Percentiles rank a stretch among this genome's conserved stretches.
These are phyloP conservation scores for Pandion haliaetus DNA, from an alignment of 2,113 vertebrate genomes.

Conservation along the genomic window DNA sequence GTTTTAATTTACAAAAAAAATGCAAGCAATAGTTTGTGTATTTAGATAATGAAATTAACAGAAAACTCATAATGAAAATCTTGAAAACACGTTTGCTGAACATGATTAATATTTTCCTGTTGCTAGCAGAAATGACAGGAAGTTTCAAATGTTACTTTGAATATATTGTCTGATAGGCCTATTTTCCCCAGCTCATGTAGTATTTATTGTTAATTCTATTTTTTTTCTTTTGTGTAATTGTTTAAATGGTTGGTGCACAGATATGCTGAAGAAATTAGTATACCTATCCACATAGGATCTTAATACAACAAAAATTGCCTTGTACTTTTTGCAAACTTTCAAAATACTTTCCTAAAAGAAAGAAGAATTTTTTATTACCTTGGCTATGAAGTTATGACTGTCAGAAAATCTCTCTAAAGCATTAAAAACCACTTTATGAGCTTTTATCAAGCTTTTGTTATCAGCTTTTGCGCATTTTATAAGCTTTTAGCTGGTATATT, in stretches of 20 bases:
- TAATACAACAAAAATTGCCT: neutral
- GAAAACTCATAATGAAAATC: neutral
- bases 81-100: neutral
- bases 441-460: neutral
- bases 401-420: neutral
- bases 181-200: neutral
- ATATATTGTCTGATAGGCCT: neutral
- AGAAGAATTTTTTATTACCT: neutral
- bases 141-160: neutral
- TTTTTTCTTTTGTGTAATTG: neutral
- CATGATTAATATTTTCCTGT: neutral
- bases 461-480: neutral
- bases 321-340: neutral
- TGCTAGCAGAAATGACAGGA: neutral
- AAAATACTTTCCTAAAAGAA: neutral
- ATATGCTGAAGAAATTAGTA: neutral
- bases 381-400: neutral
- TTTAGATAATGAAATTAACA: neutral
- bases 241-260: neutral
- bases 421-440: neutral
- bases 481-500: neutral
- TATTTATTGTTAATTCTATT: neutral
- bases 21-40: neutral
- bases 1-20: neutral
- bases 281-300: neutral